Percentiles rank a stretch among this genome's conserved stretches.
These are phyloP conservation scores for Selenia dentaria DNA, from an alignment of 2,888 invertebrate genomes.

Conservation along the genomic window DNA sequence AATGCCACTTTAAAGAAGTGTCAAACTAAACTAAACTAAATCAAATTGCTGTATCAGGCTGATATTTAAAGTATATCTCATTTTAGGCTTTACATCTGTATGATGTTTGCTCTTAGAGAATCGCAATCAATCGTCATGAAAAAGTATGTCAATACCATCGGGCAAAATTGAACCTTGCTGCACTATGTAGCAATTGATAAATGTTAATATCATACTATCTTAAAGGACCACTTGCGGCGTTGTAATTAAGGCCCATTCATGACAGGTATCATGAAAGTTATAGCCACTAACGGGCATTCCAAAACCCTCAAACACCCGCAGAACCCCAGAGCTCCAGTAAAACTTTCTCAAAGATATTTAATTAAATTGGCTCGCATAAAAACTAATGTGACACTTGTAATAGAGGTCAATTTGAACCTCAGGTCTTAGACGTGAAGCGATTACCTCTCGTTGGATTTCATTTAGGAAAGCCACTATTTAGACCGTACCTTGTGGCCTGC, in stretches of 20 bases:
- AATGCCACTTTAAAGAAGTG: no score
- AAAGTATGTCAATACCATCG: no score
- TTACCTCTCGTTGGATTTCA: conserved; percentile 28
- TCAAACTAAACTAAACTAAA: no score
- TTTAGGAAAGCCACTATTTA: conserved; percentile 17
- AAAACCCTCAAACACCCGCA: conserved; percentile 17
- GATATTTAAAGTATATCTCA: no score
- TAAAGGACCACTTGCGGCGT: no score
- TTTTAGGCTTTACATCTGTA: no score
- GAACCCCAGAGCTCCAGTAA: conserved; percentile 16
- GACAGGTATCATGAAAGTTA: not conserved
- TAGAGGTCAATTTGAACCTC: conserved; percentile 27
- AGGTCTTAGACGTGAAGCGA: conserved; percentile 26
- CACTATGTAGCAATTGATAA: no score
- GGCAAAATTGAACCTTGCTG: no score
- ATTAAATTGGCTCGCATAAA: conserved; percentile 33
- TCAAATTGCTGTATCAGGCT: no score
- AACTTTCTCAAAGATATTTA: conserved; percentile 30
- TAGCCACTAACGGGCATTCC: conserved; percentile 5
- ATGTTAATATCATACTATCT: no score
- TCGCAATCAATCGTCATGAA: no score
- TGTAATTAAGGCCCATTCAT: conserved; percentile 13
- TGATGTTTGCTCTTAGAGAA: no score
- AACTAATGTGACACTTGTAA: conserved; percentile 34
- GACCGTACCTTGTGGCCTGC: conserved; percentile 22